Conservation (phyloP, 2,888 invertebrate species). For the Leptopilina drosophilae region DNA sequence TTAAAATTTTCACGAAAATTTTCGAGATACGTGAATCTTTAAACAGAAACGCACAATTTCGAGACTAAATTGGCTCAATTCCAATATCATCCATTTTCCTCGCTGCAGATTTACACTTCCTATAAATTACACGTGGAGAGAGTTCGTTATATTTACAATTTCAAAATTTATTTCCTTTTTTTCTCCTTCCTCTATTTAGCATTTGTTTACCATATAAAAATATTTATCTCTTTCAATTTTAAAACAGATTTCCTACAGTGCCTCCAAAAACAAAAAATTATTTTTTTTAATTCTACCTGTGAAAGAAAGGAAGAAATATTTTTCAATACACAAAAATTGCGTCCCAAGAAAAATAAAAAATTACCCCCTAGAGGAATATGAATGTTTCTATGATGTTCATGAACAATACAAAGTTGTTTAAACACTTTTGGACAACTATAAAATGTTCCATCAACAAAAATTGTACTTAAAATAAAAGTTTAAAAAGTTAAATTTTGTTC, state of each 20-base stretch:
- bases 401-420: too few species aligned
- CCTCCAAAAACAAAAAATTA: not conserved
- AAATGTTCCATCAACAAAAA: too few species aligned
- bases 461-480: too few species aligned
- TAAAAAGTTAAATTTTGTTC: too few species aligned
- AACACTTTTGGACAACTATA: too few species aligned
- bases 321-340: too few species aligned
- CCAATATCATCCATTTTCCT: slow-evolving; percentile 13
- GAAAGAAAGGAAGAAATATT: too few species aligned
- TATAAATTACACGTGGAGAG: slow-evolving; percentile 9
- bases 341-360: too few species aligned
- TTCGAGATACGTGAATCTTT: not conserved
- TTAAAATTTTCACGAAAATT: slow-evolving; percentile 11
- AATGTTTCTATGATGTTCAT: too few species aligned
- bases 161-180: slow-evolving; percentile 2
- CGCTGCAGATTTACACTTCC: not conserved
- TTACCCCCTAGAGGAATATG: too few species aligned
- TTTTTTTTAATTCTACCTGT: not conserved
- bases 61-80: slow-evolving; percentile 34
- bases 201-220: not conserved
- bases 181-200: not conserved
- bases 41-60: slow-evolving; percentile 34
- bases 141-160: not conserved
- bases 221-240: not conserved
- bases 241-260: not conserved